Evolutionary conservation across 2,888 invertebrate genomes (phyloP), one percentile per base, ranked within the genome.

Genomic region (Peribatodes rhomboidaria): DNA sequence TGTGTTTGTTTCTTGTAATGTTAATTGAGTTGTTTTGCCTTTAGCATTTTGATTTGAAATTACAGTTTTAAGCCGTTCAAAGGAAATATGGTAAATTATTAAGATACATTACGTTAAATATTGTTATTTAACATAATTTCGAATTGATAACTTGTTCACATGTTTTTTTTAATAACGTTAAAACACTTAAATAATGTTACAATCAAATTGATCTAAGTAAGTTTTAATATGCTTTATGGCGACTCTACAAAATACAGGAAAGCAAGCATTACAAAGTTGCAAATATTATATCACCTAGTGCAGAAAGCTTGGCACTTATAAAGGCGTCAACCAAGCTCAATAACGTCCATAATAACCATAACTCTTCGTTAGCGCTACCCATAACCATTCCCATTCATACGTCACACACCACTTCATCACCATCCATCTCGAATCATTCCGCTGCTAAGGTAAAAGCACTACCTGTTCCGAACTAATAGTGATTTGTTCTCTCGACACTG

Each of bases 401-500:
- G 78, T 70, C 64, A 55, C 73, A 72, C 71, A 75, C 75, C 72
- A 73, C 77, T 75, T 75, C 68, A 47, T 70, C 60, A 70, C 72
- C 70, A 75, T 76, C 75, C 75, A 71, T 70, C 68, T 65, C 53
- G 46, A 60, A 65, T 67, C 68, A 67, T 50, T 65, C 62, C 67
- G 68, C 83, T 63, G 72, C 78, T 81, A 86, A 81, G 82, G 88
- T 70, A 83, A 81, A 70, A 80, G 74, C 75, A 73, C 80, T 77
- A 80, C 77, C 77, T 80, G 80, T 83, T 86, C 82, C 80, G 78
- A 82, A 81, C 80, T 83, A 81, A 81, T 82, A 83, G 77, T 84
- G 85, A 87, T 87, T 86, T 86, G 87, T 87, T 81, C 78, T 74
- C 74, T 79, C 78, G 78, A 67, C 75, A 75, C 76, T 70, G 76